phyloP scores from a whole-genome alignment of 2,113 vertebrate genomes.

The Cyphomyrus plagiostoma region DNA sequence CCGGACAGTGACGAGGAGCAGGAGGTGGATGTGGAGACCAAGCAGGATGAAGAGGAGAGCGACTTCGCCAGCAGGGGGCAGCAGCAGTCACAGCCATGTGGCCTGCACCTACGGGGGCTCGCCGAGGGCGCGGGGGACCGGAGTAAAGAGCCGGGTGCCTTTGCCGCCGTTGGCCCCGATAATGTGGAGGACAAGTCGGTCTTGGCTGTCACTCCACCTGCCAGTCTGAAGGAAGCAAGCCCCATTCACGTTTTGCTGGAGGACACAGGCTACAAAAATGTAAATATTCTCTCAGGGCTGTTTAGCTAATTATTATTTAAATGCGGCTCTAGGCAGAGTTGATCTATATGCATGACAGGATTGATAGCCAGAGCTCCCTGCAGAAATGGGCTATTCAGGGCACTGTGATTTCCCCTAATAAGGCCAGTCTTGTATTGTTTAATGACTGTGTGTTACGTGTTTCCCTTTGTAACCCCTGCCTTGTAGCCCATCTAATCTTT shows the following conservation, averaged over 20 bases:
- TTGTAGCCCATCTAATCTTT: slow-evolving; percentile 66
- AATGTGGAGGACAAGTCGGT: slow-evolving; percentile 64
- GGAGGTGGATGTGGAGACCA: slow-evolving; percentile 88
- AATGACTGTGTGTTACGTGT: slow-evolving; percentile 59
- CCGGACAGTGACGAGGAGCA: slow-evolving; percentile 70
- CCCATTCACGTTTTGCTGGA: slow-evolving; percentile 69
- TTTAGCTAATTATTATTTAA: slow-evolving; percentile 73
- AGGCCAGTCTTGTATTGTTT: slow-evolving; percentile 61
- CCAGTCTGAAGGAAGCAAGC: slow-evolving; percentile 60
- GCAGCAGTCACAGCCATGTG: slow-evolving; percentile 36
- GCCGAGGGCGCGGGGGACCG: slow-evolving; percentile 55
- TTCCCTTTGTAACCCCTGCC: slow-evolving; percentile 55
- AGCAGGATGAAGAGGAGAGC: slow-evolving; percentile 77
- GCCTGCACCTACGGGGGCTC: slow-evolving; percentile 57
- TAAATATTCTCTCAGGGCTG: slow-evolving; percentile 78
- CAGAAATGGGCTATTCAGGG: slow-evolving; percentile 75
- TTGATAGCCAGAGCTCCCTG: slow-evolving; percentile 58
- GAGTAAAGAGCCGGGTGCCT: slow-evolving; percentile 60
- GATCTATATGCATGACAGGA: slow-evolving; percentile 69
- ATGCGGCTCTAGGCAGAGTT: slow-evolving; percentile 62
- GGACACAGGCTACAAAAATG: slow-evolving; percentile 87
- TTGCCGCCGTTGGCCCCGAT: slow-evolving; percentile 52
- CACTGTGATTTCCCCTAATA: slow-evolving; percentile 65
- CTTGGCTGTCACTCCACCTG: slow-evolving; percentile 54
- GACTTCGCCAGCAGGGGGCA: slow-evolving; percentile 45